phyloP scores from a whole-genome alignment of 2,888 invertebrate genomes.

The Drosophila limbata region DNA sequence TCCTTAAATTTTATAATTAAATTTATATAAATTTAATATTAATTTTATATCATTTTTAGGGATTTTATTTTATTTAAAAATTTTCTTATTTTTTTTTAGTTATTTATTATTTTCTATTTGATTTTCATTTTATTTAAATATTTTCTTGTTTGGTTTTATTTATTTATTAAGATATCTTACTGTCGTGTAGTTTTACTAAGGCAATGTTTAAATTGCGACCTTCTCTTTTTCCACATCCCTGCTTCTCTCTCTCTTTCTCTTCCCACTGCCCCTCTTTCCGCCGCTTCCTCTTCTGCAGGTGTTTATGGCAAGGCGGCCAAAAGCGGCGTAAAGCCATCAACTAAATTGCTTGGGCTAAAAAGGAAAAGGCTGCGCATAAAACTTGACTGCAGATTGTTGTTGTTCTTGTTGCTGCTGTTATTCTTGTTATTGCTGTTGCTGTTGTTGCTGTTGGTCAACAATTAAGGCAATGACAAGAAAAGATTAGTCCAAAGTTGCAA shows the following conservation, averaged over 20 bases:
- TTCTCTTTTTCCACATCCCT: not conserved
- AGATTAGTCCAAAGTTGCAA: slow-evolving; percentile 77
- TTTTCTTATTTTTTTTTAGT: not conserved
- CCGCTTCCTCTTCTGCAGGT: slow-evolving; percentile 38
- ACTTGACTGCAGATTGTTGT: slow-evolving; percentile 65
- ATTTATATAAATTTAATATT: too few species aligned
- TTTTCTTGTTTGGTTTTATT: too few species aligned
- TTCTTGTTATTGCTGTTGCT: slow-evolving; percentile 13
- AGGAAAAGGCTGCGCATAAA: slow-evolving; percentile 50
- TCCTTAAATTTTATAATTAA: too few species aligned
- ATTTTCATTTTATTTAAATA: not conserved
- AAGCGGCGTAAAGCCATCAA: slow-evolving; percentile 69
- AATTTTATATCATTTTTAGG: too few species aligned
- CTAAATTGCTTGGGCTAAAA: slow-evolving; percentile 62
- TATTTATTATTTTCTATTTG: too few species aligned
- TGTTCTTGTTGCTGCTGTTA: not conserved
- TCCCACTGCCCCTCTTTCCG: not conserved
- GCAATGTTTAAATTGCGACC: slow-evolving; percentile 64
- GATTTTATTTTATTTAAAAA: too few species aligned
- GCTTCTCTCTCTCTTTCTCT: not conserved
- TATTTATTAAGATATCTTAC: too few species aligned
- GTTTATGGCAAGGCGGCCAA: slow-evolving; percentile 50
- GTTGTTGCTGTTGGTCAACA: slow-evolving; percentile 66
- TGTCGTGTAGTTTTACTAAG: too few species aligned
- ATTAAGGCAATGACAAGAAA: slow-evolving; percentile 75